Conservation (phyloP, 2,888 invertebrate species). For the Melieria picta region DNA sequence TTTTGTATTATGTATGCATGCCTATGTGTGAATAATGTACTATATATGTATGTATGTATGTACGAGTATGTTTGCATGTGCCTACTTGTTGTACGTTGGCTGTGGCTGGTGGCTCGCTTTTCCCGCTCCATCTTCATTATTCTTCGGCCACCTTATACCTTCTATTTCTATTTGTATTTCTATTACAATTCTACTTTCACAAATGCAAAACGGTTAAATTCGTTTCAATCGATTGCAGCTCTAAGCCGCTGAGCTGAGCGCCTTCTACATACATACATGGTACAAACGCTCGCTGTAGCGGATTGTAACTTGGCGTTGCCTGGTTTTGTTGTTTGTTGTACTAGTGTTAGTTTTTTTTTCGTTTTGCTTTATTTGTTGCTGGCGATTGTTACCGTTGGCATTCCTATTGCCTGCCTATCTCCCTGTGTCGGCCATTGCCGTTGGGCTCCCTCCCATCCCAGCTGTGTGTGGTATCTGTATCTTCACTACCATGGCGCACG, state of each 20-base stretch:
- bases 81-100: too few relatives aligned
- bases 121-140: too few relatives aligned
- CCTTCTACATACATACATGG: slow-evolving; percentile 2
- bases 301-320: slow-evolving; percentile 7
- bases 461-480: too few relatives aligned
- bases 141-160: too few relatives aligned
- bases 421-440: too few relatives aligned
- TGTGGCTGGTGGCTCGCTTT: too few relatives aligned
- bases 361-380: slow-evolving; percentile 10
- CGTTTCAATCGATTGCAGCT: slow-evolving; percentile 6
- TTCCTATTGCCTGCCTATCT: too few relatives aligned
- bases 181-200: too few relatives aligned
- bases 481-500: too few relatives aligned
- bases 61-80: neutral
- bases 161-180: too few relatives aligned
- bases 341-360: slow-evolving; percentile 27
- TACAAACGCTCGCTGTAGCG: slow-evolving; percentile 7
- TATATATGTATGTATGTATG: neutral
- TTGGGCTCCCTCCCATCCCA: too few relatives aligned
- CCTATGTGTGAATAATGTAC: neutral
- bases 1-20: slow-evolving; percentile 41
- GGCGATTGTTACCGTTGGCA: too few relatives aligned
- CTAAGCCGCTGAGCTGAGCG: slow-evolving; percentile 12
- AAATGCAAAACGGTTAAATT: slow-evolving; percentile 8
- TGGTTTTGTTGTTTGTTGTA: slow-evolving; percentile 23